Evolutionary conservation across 1,140 invertebrate genomes (phyloP), one percentile per base, ranked within the genome.

Genomic region (Cryptotermes secundus): DNA sequence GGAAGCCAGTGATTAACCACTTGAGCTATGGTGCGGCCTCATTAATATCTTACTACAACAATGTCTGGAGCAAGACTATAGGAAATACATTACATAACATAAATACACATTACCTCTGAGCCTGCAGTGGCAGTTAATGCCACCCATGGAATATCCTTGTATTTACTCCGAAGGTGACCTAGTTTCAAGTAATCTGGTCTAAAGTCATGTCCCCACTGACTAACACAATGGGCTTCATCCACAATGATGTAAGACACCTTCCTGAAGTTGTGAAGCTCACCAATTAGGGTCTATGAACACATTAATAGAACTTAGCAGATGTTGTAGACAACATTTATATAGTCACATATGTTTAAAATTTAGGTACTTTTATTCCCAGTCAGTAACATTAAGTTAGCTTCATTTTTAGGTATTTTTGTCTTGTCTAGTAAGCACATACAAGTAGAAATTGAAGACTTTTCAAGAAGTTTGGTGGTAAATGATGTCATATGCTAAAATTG

Each of bases 161-260:
- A 95, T 86, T 92, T 92, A 83, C 92, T 89, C 86, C 96, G 91
- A 19, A 99, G 89, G 31, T 92, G 87, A 16, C 96, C 96, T 4
- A 99, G 89, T 89, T 96, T 97, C 7, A 99, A 91, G 89, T 99
- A 99, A 89, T 99, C 96, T 1, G 96, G 96, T 38, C 98, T 91
- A 89, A 99, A 99, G 90, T 99, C 98, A 90, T 99, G 98, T 1
- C 98, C 98, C 98, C 98, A 99, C 87, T 99, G 95, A 88, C 96
- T 98, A 0, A 99, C 97, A 92, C 98, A 99, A 89, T 99, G 98
- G 22, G 97, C 98, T 92, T 99, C 98, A 91, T 99, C 98, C 24
- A 99, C 95, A 35, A 94, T 91, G 86, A 95, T 91, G 86, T 93
- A 94, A 14, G 90, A 90, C 19, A 95, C 85, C 84, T 93, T 90